Percentiles rank a stretch among this genome's conserved stretches.
phyloP scores from a whole-genome alignment of 2,113 vertebrate genomes.

The Machaerirhynchus nigripectus region DNA sequence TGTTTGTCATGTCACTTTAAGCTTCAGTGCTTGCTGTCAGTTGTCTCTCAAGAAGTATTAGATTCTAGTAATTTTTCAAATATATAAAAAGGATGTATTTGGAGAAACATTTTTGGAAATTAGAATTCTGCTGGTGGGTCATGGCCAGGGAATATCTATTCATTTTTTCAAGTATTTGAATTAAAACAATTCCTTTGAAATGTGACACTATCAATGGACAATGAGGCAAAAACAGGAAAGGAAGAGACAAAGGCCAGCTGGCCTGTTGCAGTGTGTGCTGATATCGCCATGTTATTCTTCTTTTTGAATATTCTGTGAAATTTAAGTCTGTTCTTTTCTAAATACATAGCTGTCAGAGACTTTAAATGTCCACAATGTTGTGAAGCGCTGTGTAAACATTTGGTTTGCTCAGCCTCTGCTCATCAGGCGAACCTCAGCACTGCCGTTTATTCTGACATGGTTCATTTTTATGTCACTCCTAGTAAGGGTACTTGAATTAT shows the following conservation, averaged over 20 bases:
- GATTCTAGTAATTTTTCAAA: constrained; percentile 67
- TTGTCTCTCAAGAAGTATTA: constrained; percentile 74
- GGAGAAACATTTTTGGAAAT: constrained; percentile 47
- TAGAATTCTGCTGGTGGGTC: constrained; percentile 33
- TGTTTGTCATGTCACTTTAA: constrained; percentile 75
- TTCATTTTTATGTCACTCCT: not conserved
- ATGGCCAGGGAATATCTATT: constrained; percentile 47
- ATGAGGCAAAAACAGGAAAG: not conserved
- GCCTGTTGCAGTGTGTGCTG: not conserved
- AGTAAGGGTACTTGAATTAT: not conserved
- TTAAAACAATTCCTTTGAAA: not conserved
- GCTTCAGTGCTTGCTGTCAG: constrained; percentile 69
- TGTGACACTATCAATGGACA: not conserved
- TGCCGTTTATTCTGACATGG: not conserved
- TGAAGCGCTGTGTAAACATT: not conserved
- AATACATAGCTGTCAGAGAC: not conserved
- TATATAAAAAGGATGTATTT: constrained; percentile 11
- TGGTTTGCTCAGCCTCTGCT: not conserved
- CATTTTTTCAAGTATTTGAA: constrained; percentile 43
- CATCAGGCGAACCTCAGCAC: not conserved
- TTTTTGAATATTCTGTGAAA: not conserved
- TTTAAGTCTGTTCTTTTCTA: not conserved
- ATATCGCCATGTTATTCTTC: not conserved
- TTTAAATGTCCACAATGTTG: not conserved
- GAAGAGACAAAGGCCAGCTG: not conserved